Base-by-base conservation (phyloP, 1,140 invertebrate species). In the Neuroterus valhalla region DNA sequence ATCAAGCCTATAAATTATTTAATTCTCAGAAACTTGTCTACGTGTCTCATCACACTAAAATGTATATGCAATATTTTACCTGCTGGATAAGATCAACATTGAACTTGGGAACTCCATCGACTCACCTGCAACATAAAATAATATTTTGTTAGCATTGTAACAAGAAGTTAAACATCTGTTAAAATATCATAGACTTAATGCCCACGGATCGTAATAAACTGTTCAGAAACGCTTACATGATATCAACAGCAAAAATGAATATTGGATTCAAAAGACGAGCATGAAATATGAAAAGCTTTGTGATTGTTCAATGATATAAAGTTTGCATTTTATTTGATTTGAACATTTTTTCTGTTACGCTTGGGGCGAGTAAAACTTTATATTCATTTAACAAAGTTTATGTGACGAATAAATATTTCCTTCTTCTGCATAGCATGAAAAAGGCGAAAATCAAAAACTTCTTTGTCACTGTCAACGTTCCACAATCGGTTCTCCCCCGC, bases 41-140 rank as follows among this genome's bases (percentile, higher is more conserved):
- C 31, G 0, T 38, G 31, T 10, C 31, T 10, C 4, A 38, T 38
- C 23, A n/a, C 11, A 31, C 55, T n/a, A 52, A 52, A 11, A 52
- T 23, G 12, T 21, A 52, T 1, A 11, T 23, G 15, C 23, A 14
- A 31, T n/a, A 62, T 12, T 62, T 31, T 38, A 62, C 55, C 55
- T 62, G 14, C 5, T 31, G 15, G 14, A 12, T 15, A 1, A 6
- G 46, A 50, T 21, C 17, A 50, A 11, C 14, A n/a, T 15, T 0
- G 14, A 62, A 15, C 31, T 62, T 26, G 8, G 21, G 14, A 31
- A 3, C 15, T 15, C n/a, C 26, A 62, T 21, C 45, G 31, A 31
- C 70, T 72, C 55, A 72, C 70, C 70, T 72, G 55, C 17, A 72
- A 72, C 70, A 72, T n/a, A 72, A 44, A 66, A 72, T 45, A 72